Evolutionary conservation across 2,888 invertebrate species (phyloP).

Genomic region (Nomada fabriciana): DNA sequence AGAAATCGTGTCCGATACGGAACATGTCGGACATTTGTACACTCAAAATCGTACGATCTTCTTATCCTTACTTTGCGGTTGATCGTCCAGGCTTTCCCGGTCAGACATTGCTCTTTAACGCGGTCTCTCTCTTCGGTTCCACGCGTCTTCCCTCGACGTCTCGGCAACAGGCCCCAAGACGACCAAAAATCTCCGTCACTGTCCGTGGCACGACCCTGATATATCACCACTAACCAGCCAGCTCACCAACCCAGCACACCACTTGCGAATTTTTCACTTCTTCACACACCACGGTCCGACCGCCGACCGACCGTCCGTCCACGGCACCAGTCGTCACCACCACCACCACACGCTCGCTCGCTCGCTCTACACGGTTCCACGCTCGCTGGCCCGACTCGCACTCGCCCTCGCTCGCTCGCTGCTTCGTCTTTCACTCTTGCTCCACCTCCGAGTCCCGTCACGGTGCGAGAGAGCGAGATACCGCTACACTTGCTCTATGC

Average conservation of each 20-base stretch:
- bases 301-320: slow-evolving; percentile 78
- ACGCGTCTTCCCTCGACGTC: slow-evolving; percentile 68
- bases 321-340: slow-evolving; percentile 79
- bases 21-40: slow-evolving; percentile 14
- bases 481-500: slow-evolving; percentile 48
- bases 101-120: slow-evolving; percentile 81
- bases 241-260: slow-evolving; percentile 70
- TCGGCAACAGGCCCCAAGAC: slow-evolving; percentile 58
- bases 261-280: slow-evolving; percentile 75
- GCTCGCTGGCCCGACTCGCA: slow-evolving; percentile 70
- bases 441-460: slow-evolving; percentile 54
- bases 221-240: slow-evolving; percentile 67
- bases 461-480: slow-evolving; percentile 56
- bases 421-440: slow-evolving; percentile 65
- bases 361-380: slow-evolving; percentile 68
- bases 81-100: slow-evolving; percentile 84
- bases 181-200: slow-evolving; percentile 63
- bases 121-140: slow-evolving; percentile 69
- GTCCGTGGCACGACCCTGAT: slow-evolving; percentile 68
- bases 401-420: slow-evolving; percentile 65
- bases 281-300: slow-evolving; percentile 75
- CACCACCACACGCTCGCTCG: slow-evolving; percentile 73
- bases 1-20: slow-evolving; percentile 6
- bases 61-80: slow-evolving; percentile 82
- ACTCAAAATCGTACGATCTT: slow-evolving; percentile 17